Percentiles rank a stretch among this genome's conserved stretches.
Evolutionary conservation across 2,888 invertebrate species (phyloP).

Genomic region (Pollenia amentaria): DNA sequence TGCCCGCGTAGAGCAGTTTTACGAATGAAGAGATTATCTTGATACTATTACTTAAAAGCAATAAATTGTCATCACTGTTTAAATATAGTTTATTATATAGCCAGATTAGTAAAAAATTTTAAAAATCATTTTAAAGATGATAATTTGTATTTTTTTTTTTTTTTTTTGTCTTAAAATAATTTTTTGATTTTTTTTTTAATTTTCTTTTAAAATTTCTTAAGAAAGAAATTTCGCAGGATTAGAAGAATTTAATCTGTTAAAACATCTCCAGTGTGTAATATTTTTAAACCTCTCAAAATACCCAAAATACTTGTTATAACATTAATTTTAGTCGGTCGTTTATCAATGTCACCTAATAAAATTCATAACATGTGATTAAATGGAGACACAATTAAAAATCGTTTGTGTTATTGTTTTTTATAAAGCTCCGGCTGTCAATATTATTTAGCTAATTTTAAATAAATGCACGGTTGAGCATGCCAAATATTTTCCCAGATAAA

Average conservation of each 20-base stretch:
- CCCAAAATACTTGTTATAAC: background rate
- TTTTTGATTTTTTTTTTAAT: too few species aligned
- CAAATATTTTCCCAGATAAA: slow-evolving; percentile 55
- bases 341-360: slow-evolving; percentile 47
- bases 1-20: too few species aligned
- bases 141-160: too few species aligned
- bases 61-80: background rate
- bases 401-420: background rate
- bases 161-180: too few species aligned
- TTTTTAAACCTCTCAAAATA: background rate
- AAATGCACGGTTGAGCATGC: slow-evolving; percentile 53
- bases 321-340: background rate
- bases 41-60: background rate
- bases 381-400: slow-evolving; percentile 21
- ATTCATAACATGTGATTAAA: slow-evolving; percentile 59
- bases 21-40: too few species aligned
- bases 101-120: too few species aligned
- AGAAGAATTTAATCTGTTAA: too few species aligned
- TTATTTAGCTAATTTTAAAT: slow-evolving; percentile 33
- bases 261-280: too few species aligned
- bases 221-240: too few species aligned
- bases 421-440: slow-evolving; percentile 5
- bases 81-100: too few species aligned
- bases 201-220: too few species aligned
- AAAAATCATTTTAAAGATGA: too few species aligned